These are phyloP conservation scores for Rhyacophila evoluta DNA, from an alignment of 2,888 invertebrate genomes.

Conservation along the genomic window DNA sequence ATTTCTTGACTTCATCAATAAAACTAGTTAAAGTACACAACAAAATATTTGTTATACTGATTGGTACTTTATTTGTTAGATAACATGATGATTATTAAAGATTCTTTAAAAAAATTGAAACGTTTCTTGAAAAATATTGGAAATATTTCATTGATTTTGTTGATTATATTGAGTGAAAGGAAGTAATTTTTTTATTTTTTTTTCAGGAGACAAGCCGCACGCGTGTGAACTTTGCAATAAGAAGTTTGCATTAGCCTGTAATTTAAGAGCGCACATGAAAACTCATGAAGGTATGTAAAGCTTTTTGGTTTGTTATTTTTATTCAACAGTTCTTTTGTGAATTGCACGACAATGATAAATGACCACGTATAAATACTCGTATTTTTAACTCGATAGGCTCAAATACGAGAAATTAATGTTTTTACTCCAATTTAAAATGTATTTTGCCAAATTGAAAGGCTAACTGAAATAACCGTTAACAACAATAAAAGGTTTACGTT, in stretches of 20 bases:
- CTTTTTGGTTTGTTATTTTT: constrained; percentile 22
- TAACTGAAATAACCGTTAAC: background rate
- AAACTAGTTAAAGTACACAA: too few relatives aligned
- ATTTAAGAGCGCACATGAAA: constrained; percentile 79
- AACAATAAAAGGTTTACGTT: background rate
- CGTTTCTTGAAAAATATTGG: too few relatives aligned
- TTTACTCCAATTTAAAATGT: background rate
- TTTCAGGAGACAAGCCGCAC: constrained; percentile 80
- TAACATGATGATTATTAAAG: too few relatives aligned
- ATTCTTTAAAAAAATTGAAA: too few relatives aligned
- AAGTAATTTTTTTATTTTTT: constrained; percentile 56
- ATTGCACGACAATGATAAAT: background rate
- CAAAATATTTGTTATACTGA: too few relatives aligned
- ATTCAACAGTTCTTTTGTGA: background rate
- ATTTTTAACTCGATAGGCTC: background rate
- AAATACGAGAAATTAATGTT: background rate
- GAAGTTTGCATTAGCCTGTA: constrained; percentile 79
- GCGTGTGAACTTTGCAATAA: constrained; percentile 78
- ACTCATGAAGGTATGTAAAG: constrained; percentile 76
- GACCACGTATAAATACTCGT: background rate
- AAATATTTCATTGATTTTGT: too few relatives aligned
- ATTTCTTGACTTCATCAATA: too few relatives aligned
- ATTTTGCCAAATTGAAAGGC: background rate
- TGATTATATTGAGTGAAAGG: too few relatives aligned
- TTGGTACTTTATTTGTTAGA: too few relatives aligned